These are phyloP conservation scores for Gavialis gangeticus DNA, from an alignment of 2,113 vertebrate genomes.

Conservation along the genomic window DNA sequence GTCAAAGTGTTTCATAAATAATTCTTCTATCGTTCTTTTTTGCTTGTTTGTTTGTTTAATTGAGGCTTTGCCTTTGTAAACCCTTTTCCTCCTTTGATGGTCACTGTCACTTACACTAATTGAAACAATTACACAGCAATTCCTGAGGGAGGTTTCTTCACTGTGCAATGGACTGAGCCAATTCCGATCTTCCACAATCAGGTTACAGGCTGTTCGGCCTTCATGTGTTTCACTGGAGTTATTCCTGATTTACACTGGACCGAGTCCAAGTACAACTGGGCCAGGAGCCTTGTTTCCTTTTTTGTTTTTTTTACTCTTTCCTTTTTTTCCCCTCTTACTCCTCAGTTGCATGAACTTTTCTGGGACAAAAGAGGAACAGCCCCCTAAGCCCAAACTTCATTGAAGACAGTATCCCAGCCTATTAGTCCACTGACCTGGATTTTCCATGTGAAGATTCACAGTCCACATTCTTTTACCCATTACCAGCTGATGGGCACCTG, in stretches of 20 bases:
- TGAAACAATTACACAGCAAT: not conserved
- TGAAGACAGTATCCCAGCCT: not conserved
- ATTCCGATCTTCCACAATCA: not conserved
- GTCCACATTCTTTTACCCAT: not conserved
- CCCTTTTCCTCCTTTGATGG: not conserved
- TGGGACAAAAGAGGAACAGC: not conserved
- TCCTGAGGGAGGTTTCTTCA: not conserved
- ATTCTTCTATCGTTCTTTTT: not conserved
- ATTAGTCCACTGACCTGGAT: not conserved
- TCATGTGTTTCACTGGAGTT: not conserved
- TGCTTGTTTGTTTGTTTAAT: not conserved
- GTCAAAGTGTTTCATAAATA: not conserved
- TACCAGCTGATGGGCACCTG: not conserved
- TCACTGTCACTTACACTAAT: not conserved
- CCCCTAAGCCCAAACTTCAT: rapidly evolving
- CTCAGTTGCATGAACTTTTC: rapidly evolving
- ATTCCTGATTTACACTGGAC: not conserved
- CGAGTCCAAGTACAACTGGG: not conserved
- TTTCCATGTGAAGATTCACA: not conserved
- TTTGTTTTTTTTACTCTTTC: not conserved
- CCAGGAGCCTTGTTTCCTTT: too few species aligned
- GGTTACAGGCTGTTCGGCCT: not conserved
- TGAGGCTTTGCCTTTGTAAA: constrained; percentile 2
- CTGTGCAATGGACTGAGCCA: not conserved
- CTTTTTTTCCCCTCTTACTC: not conserved